A percentile compares a stretch with the other conserved stretches of the same genome.
Conservation (phyloP, 2,113 vertebrate genomes). For the Mus pahari region DNA sequence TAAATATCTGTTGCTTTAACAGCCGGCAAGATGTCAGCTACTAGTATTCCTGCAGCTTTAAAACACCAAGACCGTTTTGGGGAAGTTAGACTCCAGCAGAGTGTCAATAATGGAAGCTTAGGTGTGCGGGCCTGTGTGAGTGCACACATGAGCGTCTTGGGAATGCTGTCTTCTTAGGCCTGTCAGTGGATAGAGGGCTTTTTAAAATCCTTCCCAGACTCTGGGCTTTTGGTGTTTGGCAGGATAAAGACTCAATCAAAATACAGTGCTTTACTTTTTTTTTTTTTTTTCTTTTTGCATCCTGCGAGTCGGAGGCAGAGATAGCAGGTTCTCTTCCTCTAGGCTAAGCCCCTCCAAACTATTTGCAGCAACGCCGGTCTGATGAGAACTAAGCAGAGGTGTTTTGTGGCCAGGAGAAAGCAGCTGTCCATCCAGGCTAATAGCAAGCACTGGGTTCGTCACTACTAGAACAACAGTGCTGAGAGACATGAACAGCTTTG, state of each 20-base stretch:
- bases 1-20: neutral
- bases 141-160: neutral
- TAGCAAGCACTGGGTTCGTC: neutral
- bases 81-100: neutral
- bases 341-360: conserved; percentile 39
- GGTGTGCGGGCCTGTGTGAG: fast-evolving
- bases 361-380: neutral
- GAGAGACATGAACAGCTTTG: neutral
- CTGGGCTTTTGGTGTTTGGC: neutral
- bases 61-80: neutral
- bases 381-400: conserved; percentile 11
- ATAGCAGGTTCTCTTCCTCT: conserved; percentile 52
- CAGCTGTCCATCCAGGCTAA: conserved; percentile 19
- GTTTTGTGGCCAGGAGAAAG: conserved; percentile 46
- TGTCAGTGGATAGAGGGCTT: neutral
- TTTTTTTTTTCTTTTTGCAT: conserved; percentile 36
- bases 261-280: neutral
- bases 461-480: neutral
- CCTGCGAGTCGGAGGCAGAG: conserved; percentile 5
- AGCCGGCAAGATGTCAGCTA: neutral
- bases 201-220: conserved; percentile 24
- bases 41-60: neutral
- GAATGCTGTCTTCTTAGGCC: neutral
- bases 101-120: neutral
- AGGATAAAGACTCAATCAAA: conserved; percentile 58